These are phyloP conservation scores for Clarias platycephalus DNA, from an alignment of 2,797 vertebrate species.

Conservation along the genomic window DNA sequence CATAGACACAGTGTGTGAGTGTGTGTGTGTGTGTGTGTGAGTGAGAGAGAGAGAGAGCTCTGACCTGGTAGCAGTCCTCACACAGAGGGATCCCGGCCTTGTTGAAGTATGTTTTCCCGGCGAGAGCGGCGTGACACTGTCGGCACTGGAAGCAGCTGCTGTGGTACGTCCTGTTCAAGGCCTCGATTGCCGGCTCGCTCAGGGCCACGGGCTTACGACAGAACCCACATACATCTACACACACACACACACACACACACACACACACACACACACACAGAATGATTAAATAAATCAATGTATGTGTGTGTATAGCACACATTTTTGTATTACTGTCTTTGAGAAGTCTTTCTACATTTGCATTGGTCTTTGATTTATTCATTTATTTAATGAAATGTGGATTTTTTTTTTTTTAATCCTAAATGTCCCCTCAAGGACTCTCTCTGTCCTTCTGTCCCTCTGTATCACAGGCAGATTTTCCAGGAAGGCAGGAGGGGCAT, in stretches of 20 bases:
- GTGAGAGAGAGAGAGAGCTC: background rate
- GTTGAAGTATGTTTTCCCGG: slow-evolving; percentile 88
- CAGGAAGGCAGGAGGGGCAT: too few relatives aligned
- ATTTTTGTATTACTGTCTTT: background rate
- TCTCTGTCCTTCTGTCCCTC: too few relatives aligned
- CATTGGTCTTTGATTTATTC: background rate
- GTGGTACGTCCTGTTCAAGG: slow-evolving; percentile 89
- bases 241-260: slow-evolving; percentile 22
- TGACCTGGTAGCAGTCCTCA: slow-evolving; percentile 87
- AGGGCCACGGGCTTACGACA: slow-evolving; percentile 84
- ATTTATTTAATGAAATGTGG: background rate
- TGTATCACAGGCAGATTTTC: too few relatives aligned
- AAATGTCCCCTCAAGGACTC: background rate
- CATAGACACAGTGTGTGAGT: background rate
- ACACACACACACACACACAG: too few relatives aligned
- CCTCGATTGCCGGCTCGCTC: slow-evolving; percentile 77
- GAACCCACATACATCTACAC: slow-evolving; percentile 88
- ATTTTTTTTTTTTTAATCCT: background rate
- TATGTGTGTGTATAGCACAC: background rate
- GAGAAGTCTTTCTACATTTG: background rate
- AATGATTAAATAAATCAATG: background rate
- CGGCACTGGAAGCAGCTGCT: slow-evolving; percentile 88
- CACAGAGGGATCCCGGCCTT: slow-evolving; percentile 85
- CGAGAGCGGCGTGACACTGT: slow-evolving; percentile 79
- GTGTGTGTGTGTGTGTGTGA: slow-evolving; percentile 1